phyloP scores from a whole-genome alignment of 1,140 invertebrate genomes.

The Eupeodes corollae region DNA sequence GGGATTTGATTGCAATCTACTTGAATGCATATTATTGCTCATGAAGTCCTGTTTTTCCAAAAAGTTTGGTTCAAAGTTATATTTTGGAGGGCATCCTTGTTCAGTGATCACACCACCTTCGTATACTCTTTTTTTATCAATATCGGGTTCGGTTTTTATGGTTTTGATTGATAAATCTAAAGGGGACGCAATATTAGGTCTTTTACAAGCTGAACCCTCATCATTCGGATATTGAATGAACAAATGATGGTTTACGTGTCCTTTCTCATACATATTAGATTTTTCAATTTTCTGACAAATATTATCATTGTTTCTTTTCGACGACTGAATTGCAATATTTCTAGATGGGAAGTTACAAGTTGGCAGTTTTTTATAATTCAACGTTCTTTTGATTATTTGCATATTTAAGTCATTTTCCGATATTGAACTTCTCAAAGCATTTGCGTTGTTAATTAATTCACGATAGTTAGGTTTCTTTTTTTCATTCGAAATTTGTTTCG shows the following conservation, averaged over 20 bases:
- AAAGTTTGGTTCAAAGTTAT: conserved; percentile 53
- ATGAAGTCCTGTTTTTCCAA: conserved; percentile 12
- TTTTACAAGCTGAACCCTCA: conserved; percentile 40
- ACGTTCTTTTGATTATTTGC: conserved; percentile 32
- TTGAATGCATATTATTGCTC: not conserved
- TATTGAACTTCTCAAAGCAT: conserved; percentile 21
- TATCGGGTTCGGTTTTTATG: conserved; percentile 52
- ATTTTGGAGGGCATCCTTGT: conserved; percentile 28
- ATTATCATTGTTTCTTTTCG: conserved; percentile 1
- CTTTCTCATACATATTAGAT: not conserved
- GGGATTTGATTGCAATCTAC: not conserved
- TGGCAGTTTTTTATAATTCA: conserved; percentile 19
- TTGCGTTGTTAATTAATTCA: conserved; percentile 24
- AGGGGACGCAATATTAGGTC: conserved; percentile 46
- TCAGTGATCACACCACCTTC: conserved; percentile 28
- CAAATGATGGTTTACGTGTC: conserved; percentile 1
- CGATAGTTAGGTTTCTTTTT: conserved; percentile 26
- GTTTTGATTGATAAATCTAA: conserved; percentile 77
- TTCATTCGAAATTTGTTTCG: too few species aligned
- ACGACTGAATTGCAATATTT: not conserved
- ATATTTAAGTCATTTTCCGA: conserved; percentile 31
- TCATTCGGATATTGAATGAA: conserved; percentile 2
- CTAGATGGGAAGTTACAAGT: not conserved
- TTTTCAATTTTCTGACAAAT: not conserved
- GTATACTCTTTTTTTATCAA: conserved; percentile 4